phyloP scores from a whole-genome alignment of 2,888 invertebrate genomes.

The Polymixis flavicincta region DNA sequence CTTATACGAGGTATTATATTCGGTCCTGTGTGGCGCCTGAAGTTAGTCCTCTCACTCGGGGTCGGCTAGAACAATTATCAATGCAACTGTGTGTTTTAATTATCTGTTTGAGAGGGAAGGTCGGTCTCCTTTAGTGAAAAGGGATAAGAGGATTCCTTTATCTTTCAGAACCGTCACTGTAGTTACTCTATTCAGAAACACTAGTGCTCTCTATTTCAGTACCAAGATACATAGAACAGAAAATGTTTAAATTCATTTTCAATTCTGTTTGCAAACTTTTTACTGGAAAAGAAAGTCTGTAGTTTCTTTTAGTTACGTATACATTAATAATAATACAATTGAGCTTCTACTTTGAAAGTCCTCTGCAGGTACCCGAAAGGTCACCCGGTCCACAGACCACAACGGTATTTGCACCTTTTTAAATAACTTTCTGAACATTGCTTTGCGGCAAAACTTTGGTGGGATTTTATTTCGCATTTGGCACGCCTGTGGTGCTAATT shows the following conservation, averaged over 20 bases:
- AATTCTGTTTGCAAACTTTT: slow-evolving; percentile 37
- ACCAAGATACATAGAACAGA: slow-evolving; percentile 24
- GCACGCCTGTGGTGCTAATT: slow-evolving; percentile 44
- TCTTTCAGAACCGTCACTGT: slow-evolving; percentile 34
- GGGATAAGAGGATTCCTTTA: slow-evolving; percentile 54
- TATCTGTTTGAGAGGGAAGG: slow-evolving; percentile 55
- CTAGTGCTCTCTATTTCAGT: slow-evolving; percentile 9
- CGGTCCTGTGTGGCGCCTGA: slow-evolving; percentile 15
- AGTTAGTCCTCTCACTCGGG: slow-evolving; percentile 1
- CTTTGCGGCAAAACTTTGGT: slow-evolving; percentile 50
- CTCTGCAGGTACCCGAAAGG: slow-evolving; percentile 39
- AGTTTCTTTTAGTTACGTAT: slow-evolving; percentile 37
- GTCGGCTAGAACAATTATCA: slow-evolving; percentile 43
- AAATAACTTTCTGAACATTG: slow-evolving; percentile 54
- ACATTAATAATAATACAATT: slow-evolving; percentile 39
- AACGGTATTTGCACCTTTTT: slow-evolving; percentile 56
- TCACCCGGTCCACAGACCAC: slow-evolving; percentile 47
- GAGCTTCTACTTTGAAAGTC: slow-evolving; percentile 33
- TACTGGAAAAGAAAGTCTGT: slow-evolving; percentile 27
- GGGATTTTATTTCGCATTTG: slow-evolving; percentile 56
- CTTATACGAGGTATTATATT: slow-evolving; percentile 61
- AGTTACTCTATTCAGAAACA: slow-evolving; percentile 29
- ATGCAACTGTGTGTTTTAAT: slow-evolving; percentile 63
- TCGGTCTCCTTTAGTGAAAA: slow-evolving; percentile 35
- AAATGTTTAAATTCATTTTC: slow-evolving; percentile 54